Percentiles rank a stretch among this genome's conserved stretches.
Evolutionary conservation across 2,113 vertebrate species (phyloP).

Genomic region (Piliocolobus tephrosceles): DNA sequence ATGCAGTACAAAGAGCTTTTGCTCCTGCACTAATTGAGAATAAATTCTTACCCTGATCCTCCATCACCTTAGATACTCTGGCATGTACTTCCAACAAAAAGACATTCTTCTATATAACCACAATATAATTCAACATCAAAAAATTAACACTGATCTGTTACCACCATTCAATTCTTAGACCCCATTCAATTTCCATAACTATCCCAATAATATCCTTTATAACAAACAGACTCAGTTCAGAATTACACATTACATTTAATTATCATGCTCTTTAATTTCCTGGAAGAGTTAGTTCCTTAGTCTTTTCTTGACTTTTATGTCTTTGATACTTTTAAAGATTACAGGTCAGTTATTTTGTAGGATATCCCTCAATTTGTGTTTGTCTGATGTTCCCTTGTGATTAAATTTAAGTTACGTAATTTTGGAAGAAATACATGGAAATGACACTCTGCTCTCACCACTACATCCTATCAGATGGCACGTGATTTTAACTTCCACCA

Average conservation of each 20-base stretch:
- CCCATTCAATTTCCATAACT: neutral
- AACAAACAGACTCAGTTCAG: neutral
- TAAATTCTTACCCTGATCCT: neutral
- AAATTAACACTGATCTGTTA: neutral
- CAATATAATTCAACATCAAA: neutral
- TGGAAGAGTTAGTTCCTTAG: neutral
- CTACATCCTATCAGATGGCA: neutral
- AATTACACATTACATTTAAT: neutral
- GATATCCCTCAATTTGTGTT: neutral
- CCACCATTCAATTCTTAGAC: neutral
- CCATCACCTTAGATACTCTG: neutral
- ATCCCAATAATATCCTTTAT: neutral
- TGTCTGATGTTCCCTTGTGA: neutral
- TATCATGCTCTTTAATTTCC: neutral
- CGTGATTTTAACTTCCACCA: slow-evolving; percentile 4
- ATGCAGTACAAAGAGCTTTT: neutral
- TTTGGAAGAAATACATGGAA: neutral
- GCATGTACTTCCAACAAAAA: neutral
- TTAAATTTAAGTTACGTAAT: neutral
- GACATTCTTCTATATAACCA: neutral
- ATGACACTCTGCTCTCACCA: neutral
- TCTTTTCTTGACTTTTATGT: neutral
- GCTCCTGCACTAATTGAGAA: neutral
- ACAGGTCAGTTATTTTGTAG: neutral
- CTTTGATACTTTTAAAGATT: slow-evolving; percentile 17